Percentiles rank a stretch among this genome's conserved stretches.
phyloP scores from a whole-genome alignment of 2,113 vertebrate genomes.

The Dunckerocampus dactyliophorus region DNA sequence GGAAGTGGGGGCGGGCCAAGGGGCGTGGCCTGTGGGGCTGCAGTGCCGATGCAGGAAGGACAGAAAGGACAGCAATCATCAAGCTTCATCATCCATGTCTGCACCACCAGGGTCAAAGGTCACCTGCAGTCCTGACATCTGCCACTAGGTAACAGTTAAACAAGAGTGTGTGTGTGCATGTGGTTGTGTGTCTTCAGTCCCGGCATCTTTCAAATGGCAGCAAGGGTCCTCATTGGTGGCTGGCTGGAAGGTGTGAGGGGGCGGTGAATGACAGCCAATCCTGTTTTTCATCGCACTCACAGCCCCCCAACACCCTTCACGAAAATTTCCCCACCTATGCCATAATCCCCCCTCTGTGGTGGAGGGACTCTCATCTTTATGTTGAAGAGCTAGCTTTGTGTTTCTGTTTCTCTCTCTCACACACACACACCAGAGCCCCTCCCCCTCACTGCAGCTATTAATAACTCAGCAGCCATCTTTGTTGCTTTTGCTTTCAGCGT shows the following conservation, averaged over 20 bases:
- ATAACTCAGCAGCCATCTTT: constrained; percentile 53
- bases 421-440: too few species aligned
- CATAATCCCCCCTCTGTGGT: not conserved
- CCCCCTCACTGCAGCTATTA: constrained; percentile 40
- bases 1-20: not conserved
- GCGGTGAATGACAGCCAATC: constrained; percentile 38
- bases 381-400: too few species aligned
- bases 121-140: not conserved
- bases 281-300: not conserved
- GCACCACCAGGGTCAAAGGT: too few species aligned
- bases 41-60: constrained; percentile 9
- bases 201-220: constrained; percentile 45
- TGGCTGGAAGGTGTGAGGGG: constrained; percentile 17
- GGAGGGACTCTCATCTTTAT: not conserved
- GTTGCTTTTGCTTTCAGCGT: not conserved
- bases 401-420: too few species aligned
- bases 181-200: not conserved
- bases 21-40: not conserved
- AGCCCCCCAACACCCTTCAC: constrained; percentile 7
- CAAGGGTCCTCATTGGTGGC: constrained; percentile 51
- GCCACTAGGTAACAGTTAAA: constrained; percentile 3
- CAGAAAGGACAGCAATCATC: constrained; percentile 14
- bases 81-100: too few species aligned
- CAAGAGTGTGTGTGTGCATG: too few species aligned
- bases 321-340: constrained; percentile 26